Evolutionary conservation across 1,140 invertebrate genomes (phyloP), one percentile per base, ranked within the genome.

Genomic region (Cylas formicarius): DNA sequence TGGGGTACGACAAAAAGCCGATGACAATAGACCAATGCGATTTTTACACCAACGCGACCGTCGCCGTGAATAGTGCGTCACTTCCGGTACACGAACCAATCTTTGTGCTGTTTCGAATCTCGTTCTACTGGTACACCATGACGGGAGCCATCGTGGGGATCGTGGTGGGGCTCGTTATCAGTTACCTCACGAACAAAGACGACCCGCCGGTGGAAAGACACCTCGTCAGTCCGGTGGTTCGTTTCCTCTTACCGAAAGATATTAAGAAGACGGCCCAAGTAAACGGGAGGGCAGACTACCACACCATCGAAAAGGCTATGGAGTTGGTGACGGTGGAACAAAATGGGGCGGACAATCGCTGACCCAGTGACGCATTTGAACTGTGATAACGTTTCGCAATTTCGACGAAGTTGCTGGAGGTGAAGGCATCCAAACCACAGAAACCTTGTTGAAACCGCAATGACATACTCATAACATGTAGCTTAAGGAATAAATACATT

Each of bases 41-140:
- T 48, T 48, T 34, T 40, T 40, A 5, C 46, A 48, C 13, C 42
- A 48, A 23, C 39, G 27, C 43, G 10, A 42, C 46, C 11, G 17
- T 48, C 7, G 23, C 44, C 7, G n/a, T 21, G 18, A 9, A 27
- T 13, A 16, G 17, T 5, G n/a, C 11, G 34, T 36, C 26, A 28
- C 29, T 34, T 18, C 24, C 44, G 7, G 32, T 33, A 24, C 19
- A 29, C 14, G 24, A 53, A 23, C 46, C 52, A 10, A 49, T 50
- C 18, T 41, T 53, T 29, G 27, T 58, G n/a, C n/a, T n/a, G 3
- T 65, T 60, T 32, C 44, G 46, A 34, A 42, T 65, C 1, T 56
- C 57, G 4, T 58, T 53, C 35, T 63, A 62, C 31, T 65, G 62
- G 42, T 62, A 62, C 33, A 59, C 60, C 2, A 28, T 57, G 3